Conservation (phyloP, 2,113 vertebrate species). For the Falcunculus frontatus region DNA sequence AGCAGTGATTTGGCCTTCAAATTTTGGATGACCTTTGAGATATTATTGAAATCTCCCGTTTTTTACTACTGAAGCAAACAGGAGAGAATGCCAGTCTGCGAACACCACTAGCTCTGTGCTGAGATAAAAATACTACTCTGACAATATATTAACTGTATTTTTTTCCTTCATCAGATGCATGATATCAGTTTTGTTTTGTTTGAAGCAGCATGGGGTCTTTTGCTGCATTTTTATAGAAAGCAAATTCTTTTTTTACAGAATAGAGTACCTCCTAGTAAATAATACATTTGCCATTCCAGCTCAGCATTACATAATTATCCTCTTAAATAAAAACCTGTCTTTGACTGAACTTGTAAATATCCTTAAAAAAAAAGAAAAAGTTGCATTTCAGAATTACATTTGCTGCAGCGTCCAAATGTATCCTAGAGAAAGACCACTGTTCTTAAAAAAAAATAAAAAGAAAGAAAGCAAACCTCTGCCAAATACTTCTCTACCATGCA, state of each 20-base stretch:
- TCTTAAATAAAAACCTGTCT: not conserved
- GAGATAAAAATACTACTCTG: not conserved
- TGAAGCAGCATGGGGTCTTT: not conserved
- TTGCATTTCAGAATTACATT: not conserved
- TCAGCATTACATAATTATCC: not conserved
- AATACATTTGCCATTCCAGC: not conserved
- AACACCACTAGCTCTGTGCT: not conserved
- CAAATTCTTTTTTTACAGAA: not conserved
- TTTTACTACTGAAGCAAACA: not conserved
- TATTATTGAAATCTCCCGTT: not conserved
- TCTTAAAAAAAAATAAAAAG: not conserved
- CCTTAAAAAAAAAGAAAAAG: not conserved
- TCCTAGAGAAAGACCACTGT: not conserved
- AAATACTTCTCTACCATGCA: not conserved
- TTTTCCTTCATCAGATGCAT: not conserved
- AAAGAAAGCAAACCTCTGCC: not conserved
- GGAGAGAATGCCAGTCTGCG: not conserved
- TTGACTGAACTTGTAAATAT: not conserved
- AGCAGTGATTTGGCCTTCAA: not conserved
- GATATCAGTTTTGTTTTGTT: not conserved
- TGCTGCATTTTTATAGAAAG: not conserved
- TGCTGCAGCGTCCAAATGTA: not conserved
- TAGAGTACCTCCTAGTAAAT: not conserved
- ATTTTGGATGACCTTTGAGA: not conserved
- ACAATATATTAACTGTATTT: not conserved